Percentiles rank a stretch among this genome's conserved stretches.
Conservation (phyloP, 2,888 invertebrate species). For the Argynnis bischoffii region DNA sequence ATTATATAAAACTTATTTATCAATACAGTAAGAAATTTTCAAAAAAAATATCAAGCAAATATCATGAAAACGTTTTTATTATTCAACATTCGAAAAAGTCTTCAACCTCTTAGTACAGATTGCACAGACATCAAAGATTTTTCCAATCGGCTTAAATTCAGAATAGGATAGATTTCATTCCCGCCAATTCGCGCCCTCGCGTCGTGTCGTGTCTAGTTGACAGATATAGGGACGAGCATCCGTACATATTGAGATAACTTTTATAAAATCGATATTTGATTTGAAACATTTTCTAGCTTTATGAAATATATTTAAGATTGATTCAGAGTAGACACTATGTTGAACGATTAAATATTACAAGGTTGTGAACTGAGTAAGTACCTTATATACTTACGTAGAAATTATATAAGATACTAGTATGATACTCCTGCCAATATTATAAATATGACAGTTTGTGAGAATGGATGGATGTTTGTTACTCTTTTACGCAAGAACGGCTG, state of each 20-base stretch:
- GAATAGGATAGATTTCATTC: slow-evolving; percentile 60
- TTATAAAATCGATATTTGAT: background rate
- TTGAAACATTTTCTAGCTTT: background rate
- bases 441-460: too few relatives aligned
- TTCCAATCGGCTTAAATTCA: slow-evolving; percentile 55
- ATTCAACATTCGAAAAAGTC: background rate
- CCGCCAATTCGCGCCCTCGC: slow-evolving; percentile 52
- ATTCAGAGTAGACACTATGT: background rate
- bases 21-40: too few relatives aligned
- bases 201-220: slow-evolving; percentile 43
- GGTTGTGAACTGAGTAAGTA: too few relatives aligned
- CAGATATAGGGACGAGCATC: slow-evolving; percentile 20
- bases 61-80: background rate
- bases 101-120: slow-evolving; percentile 25
- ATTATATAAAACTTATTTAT: too few relatives aligned
- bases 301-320: too few relatives aligned
- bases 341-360: too few relatives aligned
- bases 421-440: too few relatives aligned
- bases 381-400: too few relatives aligned
- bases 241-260: background rate
- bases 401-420: too few relatives aligned
- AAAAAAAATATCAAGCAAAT: too few relatives aligned
- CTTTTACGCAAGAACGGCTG: too few relatives aligned
- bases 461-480: too few relatives aligned
- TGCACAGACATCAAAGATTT: slow-evolving; percentile 50